Conservation (phyloP, 2,888 invertebrate species). For the Cenopis cana region DNA sequence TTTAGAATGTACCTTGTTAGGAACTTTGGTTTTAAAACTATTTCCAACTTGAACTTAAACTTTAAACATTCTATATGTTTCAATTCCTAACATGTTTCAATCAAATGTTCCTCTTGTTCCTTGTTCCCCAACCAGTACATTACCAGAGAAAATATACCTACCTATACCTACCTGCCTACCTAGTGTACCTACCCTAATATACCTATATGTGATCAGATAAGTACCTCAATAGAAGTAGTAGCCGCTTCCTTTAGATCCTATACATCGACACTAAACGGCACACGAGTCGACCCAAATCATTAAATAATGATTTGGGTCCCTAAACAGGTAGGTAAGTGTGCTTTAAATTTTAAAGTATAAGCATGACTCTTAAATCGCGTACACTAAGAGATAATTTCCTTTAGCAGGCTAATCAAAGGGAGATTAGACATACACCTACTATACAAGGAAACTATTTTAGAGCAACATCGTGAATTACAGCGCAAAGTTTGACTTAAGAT, state of each 20-base stretch:
- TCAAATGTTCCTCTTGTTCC: not conserved
- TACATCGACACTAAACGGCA: not conserved
- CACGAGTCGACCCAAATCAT: constrained; percentile 24
- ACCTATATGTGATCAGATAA: too few relatives aligned
- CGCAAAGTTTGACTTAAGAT: constrained; percentile 1
- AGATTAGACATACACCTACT: constrained; percentile 11
- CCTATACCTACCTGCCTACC: too few relatives aligned
- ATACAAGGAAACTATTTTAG: constrained; percentile 39
- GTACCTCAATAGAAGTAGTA: not conserved
- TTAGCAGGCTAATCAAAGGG: not conserved
- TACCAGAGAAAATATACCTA: too few relatives aligned
- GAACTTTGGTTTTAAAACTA: too few relatives aligned
- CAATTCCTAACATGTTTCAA: not conserved
- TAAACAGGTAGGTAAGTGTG: not conserved
- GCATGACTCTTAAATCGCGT: not conserved
- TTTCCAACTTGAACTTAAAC: not conserved
- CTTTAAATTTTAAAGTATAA: constrained; percentile 3
- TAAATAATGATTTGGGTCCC: constrained; percentile 17
- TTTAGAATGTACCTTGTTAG: too few relatives aligned
- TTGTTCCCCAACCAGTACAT: too few relatives aligned
- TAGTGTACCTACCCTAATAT: too few relatives aligned
- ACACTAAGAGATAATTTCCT: not conserved
- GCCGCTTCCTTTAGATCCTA: not conserved
- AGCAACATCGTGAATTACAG: constrained; percentile 32
- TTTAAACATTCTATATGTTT: not conserved